Percentiles rank a stretch among this genome's conserved stretches.
Evolutionary conservation across 2,113 vertebrate genomes (phyloP).

Genomic region (Trogon melanurus): DNA sequence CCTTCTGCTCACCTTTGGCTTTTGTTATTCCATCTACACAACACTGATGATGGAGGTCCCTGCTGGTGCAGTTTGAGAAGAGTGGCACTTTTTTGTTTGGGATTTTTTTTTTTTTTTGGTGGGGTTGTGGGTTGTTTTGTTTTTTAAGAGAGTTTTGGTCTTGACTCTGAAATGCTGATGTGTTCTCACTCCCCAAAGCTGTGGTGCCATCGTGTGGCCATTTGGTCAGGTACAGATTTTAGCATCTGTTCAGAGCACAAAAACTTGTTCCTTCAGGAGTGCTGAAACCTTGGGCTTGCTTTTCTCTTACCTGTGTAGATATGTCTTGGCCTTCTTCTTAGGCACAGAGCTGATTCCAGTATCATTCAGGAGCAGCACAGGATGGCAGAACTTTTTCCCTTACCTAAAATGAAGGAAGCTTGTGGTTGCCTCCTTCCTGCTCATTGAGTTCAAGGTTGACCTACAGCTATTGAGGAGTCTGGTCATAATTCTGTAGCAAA

Average conservation of each 20-base stretch:
- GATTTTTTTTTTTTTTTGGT: too few relatives aligned
- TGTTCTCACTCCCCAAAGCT: neutral
- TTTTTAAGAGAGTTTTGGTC: too few relatives aligned
- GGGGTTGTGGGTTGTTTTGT: too few relatives aligned
- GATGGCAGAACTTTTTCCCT: neutral
- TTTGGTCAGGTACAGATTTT: neutral
- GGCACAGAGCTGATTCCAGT: neutral
- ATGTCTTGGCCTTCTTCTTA: neutral
- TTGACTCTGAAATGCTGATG: accelerated
- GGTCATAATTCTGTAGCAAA: neutral
- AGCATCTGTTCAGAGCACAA: neutral
- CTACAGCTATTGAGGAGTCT: too few relatives aligned
- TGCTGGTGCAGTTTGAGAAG: neutral
- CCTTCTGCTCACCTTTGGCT: neutral
- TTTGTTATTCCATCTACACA: neutral
- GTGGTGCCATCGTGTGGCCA: constrained; percentile 37
- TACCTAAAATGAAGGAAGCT: neutral
- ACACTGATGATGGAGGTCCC: accelerated
- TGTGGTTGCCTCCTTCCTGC: neutral
- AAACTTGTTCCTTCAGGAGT: accelerated
- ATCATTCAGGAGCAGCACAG: neutral
- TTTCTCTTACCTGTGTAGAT: accelerated
- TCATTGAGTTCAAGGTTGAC: neutral
- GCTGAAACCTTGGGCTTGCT: accelerated
- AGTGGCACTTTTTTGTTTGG: accelerated